Conservation (phyloP, 30 jellyfish, hydroid and myxozoan species). For the Cassiopea xamachana region DNA sequence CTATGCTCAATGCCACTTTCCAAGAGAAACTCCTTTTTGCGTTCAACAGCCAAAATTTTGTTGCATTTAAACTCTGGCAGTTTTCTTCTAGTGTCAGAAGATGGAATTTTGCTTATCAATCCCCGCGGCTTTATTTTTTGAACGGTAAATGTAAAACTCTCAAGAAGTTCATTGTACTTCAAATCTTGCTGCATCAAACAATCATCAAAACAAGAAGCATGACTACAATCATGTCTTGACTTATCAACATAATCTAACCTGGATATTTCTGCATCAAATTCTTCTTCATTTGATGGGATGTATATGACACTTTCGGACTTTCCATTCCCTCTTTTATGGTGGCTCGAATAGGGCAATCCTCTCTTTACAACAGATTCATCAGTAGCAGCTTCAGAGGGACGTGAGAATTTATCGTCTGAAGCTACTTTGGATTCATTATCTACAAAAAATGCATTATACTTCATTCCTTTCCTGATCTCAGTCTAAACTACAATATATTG, state of each 20-base stretch:
- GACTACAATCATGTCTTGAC: background rate
- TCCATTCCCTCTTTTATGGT: constrained; percentile 7
- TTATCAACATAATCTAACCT: constrained; percentile 49
- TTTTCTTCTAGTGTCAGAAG: background rate
- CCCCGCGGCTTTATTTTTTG: background rate
- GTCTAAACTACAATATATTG: too few species aligned
- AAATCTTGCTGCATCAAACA: background rate
- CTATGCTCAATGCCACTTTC: background rate
- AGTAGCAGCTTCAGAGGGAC: background rate
- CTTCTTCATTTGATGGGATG: constrained; percentile 72
- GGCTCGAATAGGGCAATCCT: constrained; percentile 67
- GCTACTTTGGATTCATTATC: background rate
- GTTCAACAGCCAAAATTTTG: background rate
- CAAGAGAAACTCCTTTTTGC: background rate
- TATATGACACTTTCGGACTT: constrained; percentile 58
- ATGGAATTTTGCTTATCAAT: background rate
- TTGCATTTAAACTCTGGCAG: background rate
- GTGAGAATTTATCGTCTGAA: constrained; percentile 4
- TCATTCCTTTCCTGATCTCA: too few species aligned
- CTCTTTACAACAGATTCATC: constrained; percentile 25
- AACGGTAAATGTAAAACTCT: constrained; percentile 16
- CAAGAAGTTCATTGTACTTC: constrained; percentile 18
- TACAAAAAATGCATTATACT: background rate
- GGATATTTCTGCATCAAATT: constrained; percentile 61
- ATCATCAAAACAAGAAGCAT: background rate